Base-by-base conservation (phyloP, 53 echinoderm and acorn worm genomes). In the Paelopatides confundens region DNA sequence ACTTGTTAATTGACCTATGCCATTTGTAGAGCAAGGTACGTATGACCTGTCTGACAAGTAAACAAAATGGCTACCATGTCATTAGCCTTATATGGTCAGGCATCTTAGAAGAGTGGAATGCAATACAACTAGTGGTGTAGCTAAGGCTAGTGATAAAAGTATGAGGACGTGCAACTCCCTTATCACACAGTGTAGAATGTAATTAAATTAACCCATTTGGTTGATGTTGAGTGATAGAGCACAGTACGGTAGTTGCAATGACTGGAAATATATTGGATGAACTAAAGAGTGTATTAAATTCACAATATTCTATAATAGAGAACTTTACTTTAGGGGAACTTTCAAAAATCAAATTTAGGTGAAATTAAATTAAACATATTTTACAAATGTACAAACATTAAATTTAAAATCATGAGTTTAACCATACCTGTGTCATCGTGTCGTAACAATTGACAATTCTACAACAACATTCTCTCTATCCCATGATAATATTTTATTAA, bases 51-150 rank as follows among this genome's bases (percentile, higher is more conserved):
- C 74, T 37, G 38, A 9, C 74, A 40, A 39, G 34, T 21, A 13
- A 39, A 74, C 74, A 74, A 74, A 74, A 74, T 74, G 74, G 74
- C 74, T 74, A 40, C 74, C 74, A n/a, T 39, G 40, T 40, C 74
- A 74, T 74, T 74, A 74, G 74, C 74, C 74, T 40, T 74, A 74
- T 74, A 39, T 74, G 74, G 74, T 74, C 74, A 74, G 74, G 74
- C 74, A 74, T 74, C 46, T 46, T 39, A n/a, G 8, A 70, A 7
- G 37, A 39, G 74, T 74, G 74, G 74, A 74, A 74, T 74, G 74
- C 74, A n/a, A 74, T 23, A 58, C 58, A 58, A 58, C 24, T 3
- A 18, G 58, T 58, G 58, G 26, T 21, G 24, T 15, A 4, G 58
- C 48, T 14, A 21, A 23, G n/a, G 58, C n/a, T 23, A 6, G n/a